These are phyloP conservation scores for Microtus pennsylvanicus DNA, from an alignment of 2,113 vertebrate genomes.

Conservation along the genomic window DNA sequence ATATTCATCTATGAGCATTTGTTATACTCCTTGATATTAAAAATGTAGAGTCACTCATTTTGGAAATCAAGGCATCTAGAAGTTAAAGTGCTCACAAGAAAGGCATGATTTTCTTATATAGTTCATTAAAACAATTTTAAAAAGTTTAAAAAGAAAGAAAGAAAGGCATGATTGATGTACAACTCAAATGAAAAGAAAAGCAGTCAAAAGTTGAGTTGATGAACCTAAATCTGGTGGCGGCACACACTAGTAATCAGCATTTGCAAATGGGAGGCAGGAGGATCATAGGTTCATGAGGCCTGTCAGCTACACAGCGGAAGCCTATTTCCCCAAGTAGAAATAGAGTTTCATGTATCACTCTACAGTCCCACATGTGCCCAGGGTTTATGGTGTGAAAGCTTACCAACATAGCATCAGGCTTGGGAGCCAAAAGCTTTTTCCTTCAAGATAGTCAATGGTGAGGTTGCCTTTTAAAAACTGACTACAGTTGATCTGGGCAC, in stretches of 20 bases:
- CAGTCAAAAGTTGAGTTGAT: neutral
- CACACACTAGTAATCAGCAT: neutral
- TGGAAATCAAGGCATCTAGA: neutral
- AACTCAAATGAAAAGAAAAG: neutral
- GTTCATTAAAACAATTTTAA: no score
- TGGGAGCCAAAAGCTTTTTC: neutral
- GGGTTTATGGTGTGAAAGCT: neutral
- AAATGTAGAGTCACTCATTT: neutral
- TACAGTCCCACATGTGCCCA: neutral
- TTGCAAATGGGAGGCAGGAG: neutral
- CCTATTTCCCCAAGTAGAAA: neutral
- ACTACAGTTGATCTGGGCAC: conserved; percentile 9
- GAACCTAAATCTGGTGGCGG: neutral
- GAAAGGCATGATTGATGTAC: neutral
- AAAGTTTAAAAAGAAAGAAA: neutral
- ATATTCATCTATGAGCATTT: conserved; percentile 33
- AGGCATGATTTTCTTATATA: neutral
- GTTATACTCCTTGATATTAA: neutral
- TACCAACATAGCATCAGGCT: neutral
- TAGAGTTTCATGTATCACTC: neutral
- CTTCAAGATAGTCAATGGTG: neutral
- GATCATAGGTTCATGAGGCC: neutral
- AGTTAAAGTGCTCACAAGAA: neutral
- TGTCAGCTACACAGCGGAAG: neutral
- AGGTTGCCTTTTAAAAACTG: neutral